A percentile compares a stretch with the other conserved stretches of the same genome.
Evolutionary conservation across 2,888 invertebrate species (phyloP).

Genomic region (Leptopilina myrica): DNA sequence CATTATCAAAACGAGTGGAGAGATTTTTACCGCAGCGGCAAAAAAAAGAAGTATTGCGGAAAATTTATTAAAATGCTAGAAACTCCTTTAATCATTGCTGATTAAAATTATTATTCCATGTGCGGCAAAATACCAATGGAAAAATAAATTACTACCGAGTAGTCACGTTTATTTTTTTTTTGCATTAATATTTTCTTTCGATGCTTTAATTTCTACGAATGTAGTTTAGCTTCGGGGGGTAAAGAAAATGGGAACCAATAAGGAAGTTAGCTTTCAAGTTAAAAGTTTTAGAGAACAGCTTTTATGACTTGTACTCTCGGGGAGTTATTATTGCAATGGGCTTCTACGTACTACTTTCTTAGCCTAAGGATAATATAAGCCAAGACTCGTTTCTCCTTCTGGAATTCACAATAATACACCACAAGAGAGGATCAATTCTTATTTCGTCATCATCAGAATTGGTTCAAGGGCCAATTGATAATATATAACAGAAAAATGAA

Average conservation of each 20-base stretch:
- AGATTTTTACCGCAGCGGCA: too few species aligned
- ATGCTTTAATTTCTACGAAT: conserved; percentile 4
- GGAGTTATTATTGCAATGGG: conserved; percentile 19
- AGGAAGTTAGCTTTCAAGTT: conserved; percentile 26
- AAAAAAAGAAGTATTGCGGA: background rate
- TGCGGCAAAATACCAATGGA: background rate
- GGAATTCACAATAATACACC: background rate
- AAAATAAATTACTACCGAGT: conserved; percentile 1
- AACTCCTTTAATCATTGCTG: background rate
- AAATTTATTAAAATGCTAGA: background rate
- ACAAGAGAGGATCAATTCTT: background rate
- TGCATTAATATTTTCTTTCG: conserved; percentile 3
- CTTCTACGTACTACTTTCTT: conserved; percentile 15
- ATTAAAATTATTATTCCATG: background rate
- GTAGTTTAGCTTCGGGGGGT: conserved; percentile 27
- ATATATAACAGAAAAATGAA: background rate
- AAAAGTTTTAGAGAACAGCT: conserved; percentile 9
- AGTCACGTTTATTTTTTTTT: background rate
- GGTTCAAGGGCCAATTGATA: conserved; percentile 10
- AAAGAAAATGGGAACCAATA: conserved; percentile 34
- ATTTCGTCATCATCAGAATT: background rate
- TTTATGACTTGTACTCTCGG: conserved; percentile 19
- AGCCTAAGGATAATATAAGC: conserved; percentile 8
- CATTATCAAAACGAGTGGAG: too few species aligned
- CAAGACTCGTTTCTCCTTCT: conserved; percentile 3